Conservation (phyloP, 2,113 vertebrate genomes). For the Heloderma charlesbogerti region DNA sequence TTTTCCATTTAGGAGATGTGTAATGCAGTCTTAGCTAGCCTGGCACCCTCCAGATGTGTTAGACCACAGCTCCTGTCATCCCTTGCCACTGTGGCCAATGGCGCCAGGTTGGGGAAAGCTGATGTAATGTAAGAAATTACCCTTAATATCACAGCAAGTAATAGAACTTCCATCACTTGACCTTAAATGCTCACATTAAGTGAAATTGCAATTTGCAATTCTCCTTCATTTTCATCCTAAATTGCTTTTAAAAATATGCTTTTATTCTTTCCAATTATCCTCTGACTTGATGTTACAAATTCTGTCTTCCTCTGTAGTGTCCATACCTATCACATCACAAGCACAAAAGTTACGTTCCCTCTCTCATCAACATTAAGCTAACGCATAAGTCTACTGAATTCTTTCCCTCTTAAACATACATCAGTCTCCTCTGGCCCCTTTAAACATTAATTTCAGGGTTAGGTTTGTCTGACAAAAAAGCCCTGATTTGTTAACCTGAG, state of each 20-base stretch:
- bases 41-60: too few species aligned
- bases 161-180: background rate
- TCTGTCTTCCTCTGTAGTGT: constrained; percentile 22
- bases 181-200: background rate
- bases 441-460: constrained; percentile 48
- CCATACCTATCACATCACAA: constrained; percentile 48
- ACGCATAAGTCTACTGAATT: constrained; percentile 8
- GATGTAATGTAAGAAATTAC: background rate
- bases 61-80: too few species aligned
- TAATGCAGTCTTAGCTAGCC: too few species aligned
- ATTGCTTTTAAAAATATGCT: background rate
- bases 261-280: constrained; percentile 15
- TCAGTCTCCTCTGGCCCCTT: constrained; percentile 10
- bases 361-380: constrained; percentile 44
- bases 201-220: background rate
- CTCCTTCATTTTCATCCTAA: background rate
- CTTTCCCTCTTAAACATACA: constrained; percentile 49
- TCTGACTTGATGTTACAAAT: background rate
- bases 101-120: background rate
- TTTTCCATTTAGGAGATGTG: background rate
- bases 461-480: constrained; percentile 23
- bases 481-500: background rate
- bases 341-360: constrained; percentile 21
- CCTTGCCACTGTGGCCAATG: background rate
- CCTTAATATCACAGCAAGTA: background rate